Percentiles rank a stretch among this genome's conserved stretches.
Evolutionary conservation across 2,113 vertebrate genomes (phyloP).

Genomic region (Megaceryle torquata): DNA sequence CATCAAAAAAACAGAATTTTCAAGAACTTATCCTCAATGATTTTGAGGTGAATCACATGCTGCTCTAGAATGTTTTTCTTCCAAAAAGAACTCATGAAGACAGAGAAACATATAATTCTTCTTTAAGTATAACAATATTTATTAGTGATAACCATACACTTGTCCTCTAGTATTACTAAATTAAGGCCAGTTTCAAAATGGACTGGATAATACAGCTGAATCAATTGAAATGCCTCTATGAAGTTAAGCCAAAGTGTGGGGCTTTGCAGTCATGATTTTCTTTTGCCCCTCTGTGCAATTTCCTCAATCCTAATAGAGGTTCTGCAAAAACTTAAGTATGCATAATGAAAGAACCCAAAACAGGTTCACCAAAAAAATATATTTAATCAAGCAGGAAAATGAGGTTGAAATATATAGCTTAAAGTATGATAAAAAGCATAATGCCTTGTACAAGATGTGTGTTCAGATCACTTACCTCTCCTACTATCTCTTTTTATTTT

Average conservation of each 20-base stretch:
- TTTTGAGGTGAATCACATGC: background rate
- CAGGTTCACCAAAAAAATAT: background rate
- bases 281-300: background rate
- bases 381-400: background rate
- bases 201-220: background rate
- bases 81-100: background rate
- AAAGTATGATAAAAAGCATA: background rate
- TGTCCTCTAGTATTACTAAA: background rate
- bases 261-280: background rate
- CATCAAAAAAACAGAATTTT: background rate
- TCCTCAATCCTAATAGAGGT: background rate
- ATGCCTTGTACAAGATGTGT: background rate
- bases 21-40: background rate
- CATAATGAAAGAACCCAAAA: background rate
- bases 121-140: background rate
- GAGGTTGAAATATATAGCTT: background rate
- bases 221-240: background rate
- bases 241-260: background rate
- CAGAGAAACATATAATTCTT: background rate
- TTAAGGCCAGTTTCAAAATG: background rate
- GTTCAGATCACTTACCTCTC: constrained; percentile 88
- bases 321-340: background rate
- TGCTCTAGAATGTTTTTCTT: background rate
- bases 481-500: constrained; percentile 96
- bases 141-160: background rate